A percentile compares a stretch with the other conserved stretches of the same genome.
Evolutionary conservation across 2,113 vertebrate genomes (phyloP).

Genomic region (Xiphorhynchus elegans): DNA sequence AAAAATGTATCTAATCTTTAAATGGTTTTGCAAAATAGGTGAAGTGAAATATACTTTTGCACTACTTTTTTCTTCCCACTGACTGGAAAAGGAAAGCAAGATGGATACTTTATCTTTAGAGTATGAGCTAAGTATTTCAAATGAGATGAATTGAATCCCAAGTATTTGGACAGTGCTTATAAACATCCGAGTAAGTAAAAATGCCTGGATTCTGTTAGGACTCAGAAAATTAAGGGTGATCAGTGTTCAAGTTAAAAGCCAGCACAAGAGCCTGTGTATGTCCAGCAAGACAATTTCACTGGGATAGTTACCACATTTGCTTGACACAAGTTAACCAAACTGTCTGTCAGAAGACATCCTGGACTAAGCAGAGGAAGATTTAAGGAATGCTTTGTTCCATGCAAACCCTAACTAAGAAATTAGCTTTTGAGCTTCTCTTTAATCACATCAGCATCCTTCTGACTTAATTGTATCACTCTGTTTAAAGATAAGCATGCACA

Average conservation of each 20-base stretch:
- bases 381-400: background rate
- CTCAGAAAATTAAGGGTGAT: background rate
- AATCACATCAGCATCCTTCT: background rate
- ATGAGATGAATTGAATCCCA: background rate
- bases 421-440: background rate
- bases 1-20: background rate
- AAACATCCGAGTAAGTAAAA: background rate
- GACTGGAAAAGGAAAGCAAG: background rate
- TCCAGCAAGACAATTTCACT: background rate
- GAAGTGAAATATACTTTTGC: background rate
- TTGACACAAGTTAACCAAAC: background rate
- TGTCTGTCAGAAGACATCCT: background rate
- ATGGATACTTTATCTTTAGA: background rate
- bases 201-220: background rate
- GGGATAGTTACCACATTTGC: background rate
- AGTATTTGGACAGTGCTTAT: background rate
- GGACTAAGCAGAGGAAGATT: background rate
- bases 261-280: background rate
- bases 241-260: background rate
- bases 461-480: background rate
- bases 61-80: background rate
- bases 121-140: background rate
- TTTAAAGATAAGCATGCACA: background rate
- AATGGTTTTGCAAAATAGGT: background rate
- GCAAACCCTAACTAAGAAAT: background rate